A percentile compares a stretch with the other conserved stretches of the same genome.
Conservation (phyloP, 2,888 invertebrate species). For the Zhuqinia jingwanae region DNA sequence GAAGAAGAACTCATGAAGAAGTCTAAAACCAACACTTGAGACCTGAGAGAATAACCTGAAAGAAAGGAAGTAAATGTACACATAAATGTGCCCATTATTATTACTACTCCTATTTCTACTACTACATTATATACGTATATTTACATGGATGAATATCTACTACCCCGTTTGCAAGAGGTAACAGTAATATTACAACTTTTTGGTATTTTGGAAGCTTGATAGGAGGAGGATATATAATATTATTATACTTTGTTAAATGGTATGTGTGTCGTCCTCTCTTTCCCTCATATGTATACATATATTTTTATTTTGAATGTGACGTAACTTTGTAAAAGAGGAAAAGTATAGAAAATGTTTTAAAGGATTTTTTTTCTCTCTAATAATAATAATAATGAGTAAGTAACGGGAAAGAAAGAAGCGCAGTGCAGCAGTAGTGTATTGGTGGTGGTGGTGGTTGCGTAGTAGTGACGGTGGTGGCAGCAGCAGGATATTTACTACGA, state of each 20-base stretch:
- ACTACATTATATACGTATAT: too few relatives aligned
- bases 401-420: conserved; percentile 3
- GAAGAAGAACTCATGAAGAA: conserved; percentile 25
- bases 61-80: conserved; percentile 61
- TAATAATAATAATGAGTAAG: conserved; percentile 59
- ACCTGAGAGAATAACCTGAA: conserved; percentile 45
- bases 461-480: conserved; percentile 16
- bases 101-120: not conserved
- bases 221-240: not conserved
- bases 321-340: conserved; percentile 43
- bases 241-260: not conserved
- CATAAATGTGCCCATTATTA: conserved; percentile 25
- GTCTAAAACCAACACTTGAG: conserved; percentile 58
- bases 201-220: not conserved
- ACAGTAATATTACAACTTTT: not conserved
- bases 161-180: not conserved
- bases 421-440: conserved; percentile 44
- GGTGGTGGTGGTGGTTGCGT: conserved; percentile 23
- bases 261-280: not conserved
- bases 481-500: conserved; percentile 22
- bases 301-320: conserved; percentile 9
- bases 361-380: not conserved
- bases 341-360: conserved; percentile 51
- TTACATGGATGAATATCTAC: too few relatives aligned
- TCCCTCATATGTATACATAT: not conserved